Base-by-base conservation (phyloP, 1,140 invertebrate species). In the Trichomalopsis sarcophagae region DNA sequence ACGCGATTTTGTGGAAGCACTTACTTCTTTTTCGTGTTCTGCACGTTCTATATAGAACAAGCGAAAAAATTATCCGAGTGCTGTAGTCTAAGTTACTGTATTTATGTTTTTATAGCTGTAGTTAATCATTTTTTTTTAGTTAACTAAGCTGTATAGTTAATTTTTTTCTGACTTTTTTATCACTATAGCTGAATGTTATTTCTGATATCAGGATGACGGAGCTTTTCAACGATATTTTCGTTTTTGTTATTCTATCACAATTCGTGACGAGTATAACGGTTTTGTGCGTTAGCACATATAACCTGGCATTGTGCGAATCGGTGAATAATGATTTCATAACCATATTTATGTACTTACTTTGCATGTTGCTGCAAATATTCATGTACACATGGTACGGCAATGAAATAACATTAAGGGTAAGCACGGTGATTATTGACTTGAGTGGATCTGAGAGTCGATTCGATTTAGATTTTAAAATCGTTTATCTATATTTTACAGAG, bases 341-440 rank as follows among this genome's bases (percentile, higher is more conserved):
- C 47, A 81, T 86, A 13, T 73, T 84, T 21, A 78, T 81, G n/a
- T 91, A 89, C 74, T 76, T 89, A 11, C 55, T 83, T 47, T 88
- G 86, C 21, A 90, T 90, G 89, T 76, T 89, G 1, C 47, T 87
- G 40, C 89, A 95, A 83, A 89, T 95, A 33, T 93, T 93, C 79
- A 87, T 94, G 2, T 95, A 94, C 84, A 94, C 94, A 87, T 95
- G 94, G 94, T 94, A 93, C 84, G 94, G 94, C n/a, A 94, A 94
- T 87, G 93, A 94, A 89, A 92, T 95, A 2, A 94, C 94, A 7
- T 89, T 94, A 47, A 91, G 91, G 89, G 94, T 94, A 92, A 89
- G 89, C 27, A 21, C 21, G 9, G 17, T 40, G 9, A 50, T n/a
- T 36, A 11, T 27, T 36, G 33, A 6, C 4, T 3, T 36, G 33